phyloP scores from a whole-genome alignment of 1,140 invertebrate species.

The Colletes latitarsis region DNA sequence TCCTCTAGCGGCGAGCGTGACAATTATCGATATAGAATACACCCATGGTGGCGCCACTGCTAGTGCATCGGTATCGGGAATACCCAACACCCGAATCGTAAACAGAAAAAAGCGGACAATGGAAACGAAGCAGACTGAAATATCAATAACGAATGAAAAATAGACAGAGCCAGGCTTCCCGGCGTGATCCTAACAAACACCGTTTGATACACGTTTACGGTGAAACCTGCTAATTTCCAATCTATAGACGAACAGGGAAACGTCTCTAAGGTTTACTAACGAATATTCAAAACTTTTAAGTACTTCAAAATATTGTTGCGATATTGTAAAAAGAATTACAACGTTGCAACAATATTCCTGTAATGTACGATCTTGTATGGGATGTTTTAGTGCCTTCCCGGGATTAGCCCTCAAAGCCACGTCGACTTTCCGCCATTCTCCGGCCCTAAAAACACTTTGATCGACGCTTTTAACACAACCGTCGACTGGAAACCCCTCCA shows the following conservation, averaged over 20 bases:
- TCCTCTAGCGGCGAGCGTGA: too few relatives aligned
- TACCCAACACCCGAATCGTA: slow-evolving; percentile 11
- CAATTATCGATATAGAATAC: too few relatives aligned
- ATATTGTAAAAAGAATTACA: not conserved
- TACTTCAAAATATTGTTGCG: too few relatives aligned
- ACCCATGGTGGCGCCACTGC: not conserved
- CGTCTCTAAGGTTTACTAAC: too few relatives aligned
- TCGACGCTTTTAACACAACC: not conserved
- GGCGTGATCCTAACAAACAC: too few relatives aligned
- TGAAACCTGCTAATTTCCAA: too few relatives aligned
- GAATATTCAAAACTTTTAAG: too few relatives aligned
- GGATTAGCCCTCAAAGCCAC: not conserved
- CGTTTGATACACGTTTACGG: too few relatives aligned
- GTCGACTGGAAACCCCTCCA: not conserved
- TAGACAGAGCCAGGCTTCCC: not conserved
- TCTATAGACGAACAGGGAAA: too few relatives aligned
- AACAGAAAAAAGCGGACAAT: slow-evolving; percentile 13
- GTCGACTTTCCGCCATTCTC: not conserved
- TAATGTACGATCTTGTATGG: too few relatives aligned
- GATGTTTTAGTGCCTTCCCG: not conserved
- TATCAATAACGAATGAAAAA: slow-evolving; percentile 34
- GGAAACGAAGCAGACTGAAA: not conserved
- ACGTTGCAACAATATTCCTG: not conserved
- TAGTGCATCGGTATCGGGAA: not conserved
- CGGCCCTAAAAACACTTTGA: not conserved